A percentile compares a stretch with the other conserved stretches of the same genome.
phyloP scores from a whole-genome alignment of 2,888 invertebrate genomes.

The Apoderus coryli region DNA sequence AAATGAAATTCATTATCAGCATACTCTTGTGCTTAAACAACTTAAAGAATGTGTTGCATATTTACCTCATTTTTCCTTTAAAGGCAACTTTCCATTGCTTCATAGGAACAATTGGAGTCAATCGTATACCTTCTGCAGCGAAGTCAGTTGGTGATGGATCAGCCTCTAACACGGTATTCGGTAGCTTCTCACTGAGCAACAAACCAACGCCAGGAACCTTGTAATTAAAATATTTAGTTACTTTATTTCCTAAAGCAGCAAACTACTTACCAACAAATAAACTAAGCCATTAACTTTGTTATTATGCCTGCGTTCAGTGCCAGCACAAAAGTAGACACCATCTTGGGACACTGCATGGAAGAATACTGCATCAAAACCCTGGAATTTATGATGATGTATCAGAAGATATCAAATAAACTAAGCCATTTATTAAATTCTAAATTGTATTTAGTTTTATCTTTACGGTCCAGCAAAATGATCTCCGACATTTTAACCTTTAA shows the following conservation, averaged over 20 bases:
- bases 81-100: conserved; percentile 55
- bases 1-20: too few relatives aligned
- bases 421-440: too few relatives aligned
- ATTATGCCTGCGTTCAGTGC: conserved; percentile 49
- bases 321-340: conserved; percentile 51
- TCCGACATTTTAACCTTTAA: too few relatives aligned
- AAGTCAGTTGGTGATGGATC: conserved; percentile 24
- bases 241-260: conserved; percentile 1
- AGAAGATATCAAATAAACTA: too few relatives aligned
- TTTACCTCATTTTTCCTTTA: conserved; percentile 50
- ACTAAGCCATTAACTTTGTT: conserved; percentile 53
- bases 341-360: conserved; percentile 50
- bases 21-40: too few relatives aligned
- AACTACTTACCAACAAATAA: conserved; percentile 44
- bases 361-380: conserved; percentile 69
- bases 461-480: too few relatives aligned
- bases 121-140: conserved; percentile 50
- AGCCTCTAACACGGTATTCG: conserved; percentile 50
- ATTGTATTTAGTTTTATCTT: too few relatives aligned
- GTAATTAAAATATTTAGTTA: conserved; percentile 11
- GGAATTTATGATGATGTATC: too few relatives aligned
- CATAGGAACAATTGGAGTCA: conserved; percentile 58
- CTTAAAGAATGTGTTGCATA: conserved; percentile 13
- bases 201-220: conserved; percentile 55
- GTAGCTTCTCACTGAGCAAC: conserved; percentile 50